phyloP scores from a whole-genome alignment of 1,140 invertebrate species.

The Chrysomallon squamiferum region DNA sequence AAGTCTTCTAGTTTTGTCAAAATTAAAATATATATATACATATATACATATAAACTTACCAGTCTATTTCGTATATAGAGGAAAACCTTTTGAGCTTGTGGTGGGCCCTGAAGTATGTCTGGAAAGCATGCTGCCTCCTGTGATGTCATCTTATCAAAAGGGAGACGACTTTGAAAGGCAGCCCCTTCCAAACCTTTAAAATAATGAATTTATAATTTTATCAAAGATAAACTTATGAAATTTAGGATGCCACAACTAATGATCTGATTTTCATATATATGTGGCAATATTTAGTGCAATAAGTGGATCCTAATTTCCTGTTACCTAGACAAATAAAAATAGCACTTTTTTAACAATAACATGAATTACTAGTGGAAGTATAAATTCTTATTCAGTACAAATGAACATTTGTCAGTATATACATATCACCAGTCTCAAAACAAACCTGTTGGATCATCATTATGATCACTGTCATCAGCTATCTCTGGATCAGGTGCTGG shows the following conservation, averaged over 20 bases:
- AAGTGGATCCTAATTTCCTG: background rate
- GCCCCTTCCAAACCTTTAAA: conserved; percentile 61
- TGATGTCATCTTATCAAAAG: conserved; percentile 93
- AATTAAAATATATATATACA: too few species aligned
- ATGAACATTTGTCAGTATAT: too few species aligned
- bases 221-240: background rate
- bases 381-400: too few species aligned
- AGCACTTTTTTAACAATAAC: background rate
- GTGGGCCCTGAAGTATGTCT: conserved; percentile 81
- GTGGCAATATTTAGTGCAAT: background rate
- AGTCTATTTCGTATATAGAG: conserved; percentile 91
- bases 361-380: too few species aligned
- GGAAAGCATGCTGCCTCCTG: conserved; percentile 93
- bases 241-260: background rate
- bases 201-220: too few species aligned
- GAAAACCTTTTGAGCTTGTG: conserved; percentile 88
- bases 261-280: background rate
- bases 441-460: conserved; percentile 60
- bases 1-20: too few species aligned
- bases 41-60: conserved; percentile 62
- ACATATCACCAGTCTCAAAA: too few species aligned
- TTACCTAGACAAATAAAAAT: background rate
- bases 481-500: conserved; percentile 27
- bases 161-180: conserved; percentile 73
- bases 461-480: conserved; percentile 56